Percentiles rank a stretch among this genome's conserved stretches.
phyloP scores from a whole-genome alignment of 2,113 vertebrate genomes.

The Mastomys coucha region DNA sequence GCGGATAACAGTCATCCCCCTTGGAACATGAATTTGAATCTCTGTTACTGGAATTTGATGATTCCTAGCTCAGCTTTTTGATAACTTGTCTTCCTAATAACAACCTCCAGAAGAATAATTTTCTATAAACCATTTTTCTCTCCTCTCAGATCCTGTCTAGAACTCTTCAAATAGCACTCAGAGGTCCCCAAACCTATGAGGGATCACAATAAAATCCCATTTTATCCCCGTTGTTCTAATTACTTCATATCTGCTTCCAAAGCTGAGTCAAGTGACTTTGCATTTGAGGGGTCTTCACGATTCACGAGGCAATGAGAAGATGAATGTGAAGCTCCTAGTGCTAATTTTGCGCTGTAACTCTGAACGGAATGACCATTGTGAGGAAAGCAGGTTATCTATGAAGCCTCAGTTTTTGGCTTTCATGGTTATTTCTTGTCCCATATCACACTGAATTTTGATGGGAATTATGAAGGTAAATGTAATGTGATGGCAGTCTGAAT shows the following conservation, averaged over 20 bases:
- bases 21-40: neutral
- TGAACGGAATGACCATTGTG: neutral
- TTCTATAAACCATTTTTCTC: neutral
- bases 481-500: neutral
- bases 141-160: neutral
- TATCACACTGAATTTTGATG: neutral
- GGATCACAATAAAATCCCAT: neutral
- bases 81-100: neutral
- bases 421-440: neutral
- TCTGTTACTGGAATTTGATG: neutral
- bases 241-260: neutral
- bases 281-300: neutral
- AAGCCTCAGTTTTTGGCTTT: neutral
- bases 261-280: accelerated
- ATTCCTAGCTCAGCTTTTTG: neutral
- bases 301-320: neutral
- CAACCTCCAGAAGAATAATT: neutral
- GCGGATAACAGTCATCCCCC: neutral
- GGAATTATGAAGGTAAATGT: accelerated
- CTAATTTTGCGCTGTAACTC: neutral
- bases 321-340: neutral
- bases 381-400: neutral
- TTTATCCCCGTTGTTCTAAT: neutral
- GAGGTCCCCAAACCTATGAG: neutral
- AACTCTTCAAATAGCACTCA: neutral